phyloP scores from a whole-genome alignment of 1,140 invertebrate genomes.

The Cephus cinctus region DNA sequence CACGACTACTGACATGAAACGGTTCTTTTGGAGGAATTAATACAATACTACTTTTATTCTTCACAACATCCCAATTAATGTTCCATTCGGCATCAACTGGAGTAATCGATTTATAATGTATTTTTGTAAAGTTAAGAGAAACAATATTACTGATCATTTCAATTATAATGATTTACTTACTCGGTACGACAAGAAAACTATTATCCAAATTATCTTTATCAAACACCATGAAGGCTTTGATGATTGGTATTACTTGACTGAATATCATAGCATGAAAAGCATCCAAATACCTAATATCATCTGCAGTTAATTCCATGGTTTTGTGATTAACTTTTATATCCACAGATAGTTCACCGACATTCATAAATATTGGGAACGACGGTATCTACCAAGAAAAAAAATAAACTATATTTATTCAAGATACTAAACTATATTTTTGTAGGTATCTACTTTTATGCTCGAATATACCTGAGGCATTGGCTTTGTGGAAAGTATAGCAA shows the following conservation, averaged over 20 bases:
- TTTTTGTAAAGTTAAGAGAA: constrained; percentile 4
- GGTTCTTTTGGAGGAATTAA: constrained; percentile 30
- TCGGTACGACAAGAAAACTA: constrained; percentile 76
- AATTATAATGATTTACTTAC: constrained; percentile 27
- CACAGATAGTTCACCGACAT: constrained; percentile 76
- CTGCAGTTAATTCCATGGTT: constrained; percentile 53
- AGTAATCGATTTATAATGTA: constrained; percentile 12
- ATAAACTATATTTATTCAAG: constrained; percentile 5
- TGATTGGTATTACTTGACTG: constrained; percentile 70
- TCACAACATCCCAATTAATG: constrained; percentile 68
- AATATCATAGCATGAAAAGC: constrained; percentile 63
- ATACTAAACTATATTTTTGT: not conserved
- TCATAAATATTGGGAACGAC: constrained; percentile 83
- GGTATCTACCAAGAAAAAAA: constrained; percentile 58
- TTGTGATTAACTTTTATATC: constrained; percentile 57
- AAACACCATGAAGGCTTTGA: constrained; percentile 77
- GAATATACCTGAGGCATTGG: constrained; percentile 59
- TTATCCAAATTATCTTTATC: constrained; percentile 65
- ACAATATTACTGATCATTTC: constrained; percentile 6
- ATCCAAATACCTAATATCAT: constrained; percentile 61
- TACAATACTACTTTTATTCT: constrained; percentile 32
- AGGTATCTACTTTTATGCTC: constrained; percentile 1
- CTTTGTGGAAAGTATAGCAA: constrained; percentile 62
- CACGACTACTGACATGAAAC: constrained; percentile 17
- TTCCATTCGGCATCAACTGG: constrained; percentile 34